Base-by-base conservation (phyloP, 2,113 vertebrate genomes). In the Lontra canadensis region DNA sequence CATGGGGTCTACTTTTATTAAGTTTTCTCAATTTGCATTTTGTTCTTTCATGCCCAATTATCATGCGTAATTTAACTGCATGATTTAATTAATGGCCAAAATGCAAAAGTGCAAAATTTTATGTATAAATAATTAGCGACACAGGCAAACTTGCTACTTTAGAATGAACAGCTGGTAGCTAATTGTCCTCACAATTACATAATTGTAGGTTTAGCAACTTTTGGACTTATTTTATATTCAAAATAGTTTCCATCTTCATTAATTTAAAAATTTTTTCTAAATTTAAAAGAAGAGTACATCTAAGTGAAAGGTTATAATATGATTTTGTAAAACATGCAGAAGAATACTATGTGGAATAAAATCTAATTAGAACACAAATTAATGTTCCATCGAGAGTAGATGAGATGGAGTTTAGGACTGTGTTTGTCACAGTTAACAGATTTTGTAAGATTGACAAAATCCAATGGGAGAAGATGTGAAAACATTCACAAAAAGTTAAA, bases 61-160 rank as follows among this genome's bases (percentile, higher is more conserved):
- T 76, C 79, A 91, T 71, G 36, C 17, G n/a, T 92, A 94, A 95
- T 94, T 93, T 96, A 90, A 93, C 92, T 88, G 55, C 78, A 85
- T 94, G 83, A 94, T 92, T 94, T 97, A 89, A 97, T 97, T 96
- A 95, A 96, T 94, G 95, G 63, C 49, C 71, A 95, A 96, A 95
- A 96, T 89, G 67, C 36, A 95, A 93, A 95, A 95, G 94, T 97
- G 29, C 78, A 95, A 85, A 87, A 36, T 97, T 96, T 88, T 96
- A 91, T 97, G 49, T 86, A 55, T 44, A 92, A 97, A 92, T 94
- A 92, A 94, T 94, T 97, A 96, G 78, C 55, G 69, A 92, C 73
- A 78, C 49, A 89, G 49, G 73, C 57, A 97, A 96, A 91, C 49
- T 78, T 89, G 36, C 84, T 96, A 85, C 73, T 96, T 96, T 87